These are phyloP conservation scores for Cherax destructor DNA, from an alignment of 1,140 invertebrate genomes.

Conservation along the genomic window DNA sequence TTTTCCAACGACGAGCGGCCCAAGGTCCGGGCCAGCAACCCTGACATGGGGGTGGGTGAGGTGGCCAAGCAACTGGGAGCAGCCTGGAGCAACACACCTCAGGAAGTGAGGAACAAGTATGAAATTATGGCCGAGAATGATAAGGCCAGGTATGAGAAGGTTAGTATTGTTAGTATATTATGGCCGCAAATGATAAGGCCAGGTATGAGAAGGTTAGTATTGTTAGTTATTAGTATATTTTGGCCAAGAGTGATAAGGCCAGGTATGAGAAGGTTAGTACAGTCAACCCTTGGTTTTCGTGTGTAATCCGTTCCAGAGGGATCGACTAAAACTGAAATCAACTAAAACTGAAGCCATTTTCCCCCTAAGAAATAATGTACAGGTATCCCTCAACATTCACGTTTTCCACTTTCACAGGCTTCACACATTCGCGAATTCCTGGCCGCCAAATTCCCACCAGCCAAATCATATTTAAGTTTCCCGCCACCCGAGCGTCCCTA, in stretches of 20 bases:
- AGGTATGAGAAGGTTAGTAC: constrained; percentile 84
- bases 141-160: constrained; percentile 92
- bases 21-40: constrained; percentile 94
- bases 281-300: no score
- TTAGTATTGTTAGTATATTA: constrained; percentile 10
- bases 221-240: no score
- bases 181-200: neutral
- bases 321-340: no score
- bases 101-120: constrained; percentile 90
- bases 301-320: no score
- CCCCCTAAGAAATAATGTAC: no score
- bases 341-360: no score
- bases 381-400: no score
- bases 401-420: no score
- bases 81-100: constrained; percentile 92
- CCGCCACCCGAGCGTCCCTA: no score
- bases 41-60: constrained; percentile 96
- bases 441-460: no score
- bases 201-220: neutral
- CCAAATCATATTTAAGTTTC: no score
- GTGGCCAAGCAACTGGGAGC: constrained; percentile 98
- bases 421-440: no score
- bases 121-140: constrained; percentile 95
- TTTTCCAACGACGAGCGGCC: constrained; percentile 98
- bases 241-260: constrained; percentile 95